These are phyloP conservation scores for Seriola quinqueradiata DNA, from an alignment of 2,113 vertebrate genomes.

Conservation along the genomic window DNA sequence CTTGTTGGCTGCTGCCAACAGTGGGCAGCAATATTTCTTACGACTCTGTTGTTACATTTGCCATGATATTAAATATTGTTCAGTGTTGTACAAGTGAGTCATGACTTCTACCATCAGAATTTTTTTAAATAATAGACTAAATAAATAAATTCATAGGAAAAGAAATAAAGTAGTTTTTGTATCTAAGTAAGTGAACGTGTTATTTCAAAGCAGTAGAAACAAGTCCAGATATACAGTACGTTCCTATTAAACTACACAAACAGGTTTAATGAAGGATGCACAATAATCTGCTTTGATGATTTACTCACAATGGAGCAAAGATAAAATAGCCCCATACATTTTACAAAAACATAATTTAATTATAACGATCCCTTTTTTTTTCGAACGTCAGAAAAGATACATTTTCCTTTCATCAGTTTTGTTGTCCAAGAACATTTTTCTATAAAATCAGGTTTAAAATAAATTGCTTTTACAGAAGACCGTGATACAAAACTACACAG, in stretches of 20 bases:
- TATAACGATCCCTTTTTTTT: not conserved
- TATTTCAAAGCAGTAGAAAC: slow-evolving; percentile 3
- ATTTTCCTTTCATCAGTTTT: not conserved
- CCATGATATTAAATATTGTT: not conserved
- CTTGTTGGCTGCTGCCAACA: not conserved
- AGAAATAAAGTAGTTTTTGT: slow-evolving; percentile 6
- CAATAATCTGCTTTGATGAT: not conserved
- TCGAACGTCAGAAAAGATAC: not conserved
- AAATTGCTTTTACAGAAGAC: not conserved
- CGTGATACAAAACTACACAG: not conserved
- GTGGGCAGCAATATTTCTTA: slow-evolving; percentile 2
- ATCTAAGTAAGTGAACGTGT: slow-evolving; percentile 4
- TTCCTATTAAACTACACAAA: no score
- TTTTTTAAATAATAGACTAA: slow-evolving; percentile 2
- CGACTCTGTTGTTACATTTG: not conserved
- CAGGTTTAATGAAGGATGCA: no score
- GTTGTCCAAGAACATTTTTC: not conserved
- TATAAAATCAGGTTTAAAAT: not conserved
- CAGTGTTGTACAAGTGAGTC: slow-evolving; percentile 6
- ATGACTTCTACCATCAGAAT: not conserved
- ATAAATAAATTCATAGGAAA: not conserved
- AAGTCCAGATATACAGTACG: no score
- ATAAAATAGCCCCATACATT: not conserved
- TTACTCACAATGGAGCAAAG: not conserved
- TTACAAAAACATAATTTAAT: not conserved